Evolutionary conservation across 2,113 vertebrate genomes (phyloP).

Genomic region (Microcebus jonahi): DNA sequence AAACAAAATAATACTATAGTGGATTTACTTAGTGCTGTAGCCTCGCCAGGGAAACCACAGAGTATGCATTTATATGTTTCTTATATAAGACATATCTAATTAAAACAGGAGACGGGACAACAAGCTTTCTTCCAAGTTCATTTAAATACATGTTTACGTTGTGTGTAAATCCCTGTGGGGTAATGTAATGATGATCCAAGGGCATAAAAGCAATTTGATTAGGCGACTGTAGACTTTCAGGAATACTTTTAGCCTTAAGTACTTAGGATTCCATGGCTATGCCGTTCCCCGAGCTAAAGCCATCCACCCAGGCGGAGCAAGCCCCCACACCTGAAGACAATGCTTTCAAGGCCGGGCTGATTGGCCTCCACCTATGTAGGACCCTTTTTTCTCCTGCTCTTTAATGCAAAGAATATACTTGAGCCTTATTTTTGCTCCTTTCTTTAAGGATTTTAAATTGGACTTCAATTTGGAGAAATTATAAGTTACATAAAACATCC

Average conservation of each 20-base stretch:
- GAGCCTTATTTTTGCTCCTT: neutral
- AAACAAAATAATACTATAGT: conserved; percentile 87
- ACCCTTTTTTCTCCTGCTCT: neutral
- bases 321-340: neutral
- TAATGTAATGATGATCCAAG: conserved; percentile 76
- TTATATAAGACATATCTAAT: conserved; percentile 85
- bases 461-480: conserved; percentile 13
- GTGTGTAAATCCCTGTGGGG: conserved; percentile 80
- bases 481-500: neutral
- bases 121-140: conserved; percentile 83
- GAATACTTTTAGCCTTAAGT: conserved; percentile 61
- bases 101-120: conserved; percentile 83
- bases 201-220: conserved; percentile 70
- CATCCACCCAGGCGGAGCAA: neutral
- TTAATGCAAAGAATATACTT: neutral
- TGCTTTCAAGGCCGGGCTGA: neutral
- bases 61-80: conserved; percentile 83
- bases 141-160: conserved; percentile 83
- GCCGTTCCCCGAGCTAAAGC: neutral
- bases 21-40: conserved; percentile 82
- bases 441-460: conserved; percentile 29
- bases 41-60: conserved; percentile 85
- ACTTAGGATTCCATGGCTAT: conserved; percentile 46
- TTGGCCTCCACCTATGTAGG: neutral
- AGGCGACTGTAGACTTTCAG: conserved; percentile 45